Base-by-base conservation (phyloP, 2,797 vertebrate genomes). In the Alca torda region DNA sequence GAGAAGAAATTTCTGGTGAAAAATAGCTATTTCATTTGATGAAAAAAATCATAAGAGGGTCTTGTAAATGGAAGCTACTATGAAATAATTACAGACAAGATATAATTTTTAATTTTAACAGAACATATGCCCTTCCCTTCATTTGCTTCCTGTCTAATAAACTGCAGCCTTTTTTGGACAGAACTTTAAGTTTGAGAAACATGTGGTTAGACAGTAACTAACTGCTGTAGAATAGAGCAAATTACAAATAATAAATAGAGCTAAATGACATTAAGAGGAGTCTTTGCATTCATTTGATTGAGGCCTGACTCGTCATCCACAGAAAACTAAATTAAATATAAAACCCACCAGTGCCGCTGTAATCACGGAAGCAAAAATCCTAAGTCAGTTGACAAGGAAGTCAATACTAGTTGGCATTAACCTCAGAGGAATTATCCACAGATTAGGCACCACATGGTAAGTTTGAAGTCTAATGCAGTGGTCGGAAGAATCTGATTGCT, bases 241-340 rank as follows among this genome's bases (percentile, higher is more conserved):
- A 94, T 95, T 72, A 39, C 26, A 73, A 81, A 20, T 75, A 88
- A 94, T 91, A 88, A 91, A 88, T 75, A 75, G 65, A 81, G 43
- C 23, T 91, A 72, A 95, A 87, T 91, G 39, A 79, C 85, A 75
- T 95, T 95, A 86, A 48, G 54, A 72, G 73, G 85, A 94, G 65
- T 69, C 87, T 86, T 84, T 94, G 76, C 63, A 37, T 91, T 94
- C 28, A 18, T 90, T 73, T 88, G 69, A 15, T 75, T 0, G 1
- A 51, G 46, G 57, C 84, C 78, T 96, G 96, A 63, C 39, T 90
- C 84, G 59, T 74, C 50, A 57, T 75, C 75, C 57, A 43, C 45
- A 80, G 79, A 72, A 87, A 92, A 75, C 21, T 31, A 72, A 85
- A 92, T 95, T 91, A 87, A 86, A 61, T 86, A 23, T 76, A 72